Evolutionary conservation across 2,797 vertebrate species (phyloP), one percentile per base, ranked within the genome.

Genomic region (Intellagama lesueurii): DNA sequence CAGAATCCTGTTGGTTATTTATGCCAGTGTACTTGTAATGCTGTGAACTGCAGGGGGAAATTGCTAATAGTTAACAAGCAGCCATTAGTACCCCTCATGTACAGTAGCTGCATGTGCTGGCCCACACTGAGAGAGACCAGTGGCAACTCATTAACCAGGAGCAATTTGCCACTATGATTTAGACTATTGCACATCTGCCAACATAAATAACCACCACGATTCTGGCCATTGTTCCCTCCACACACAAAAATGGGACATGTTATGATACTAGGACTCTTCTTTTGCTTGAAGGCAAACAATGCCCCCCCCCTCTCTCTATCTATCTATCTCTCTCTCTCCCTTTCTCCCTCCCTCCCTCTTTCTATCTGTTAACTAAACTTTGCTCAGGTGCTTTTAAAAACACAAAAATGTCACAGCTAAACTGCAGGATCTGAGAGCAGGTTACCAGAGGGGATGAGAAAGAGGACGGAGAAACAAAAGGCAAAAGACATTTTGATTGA

Each of bases 301-400:
- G 49, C 22, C 9, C 3, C 64, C 30, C 66, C 2, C 40, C 19
- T 47, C 35, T 1, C 60, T 81, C 87, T 81, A 24, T 76, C 35
- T 81, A 30, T 88, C 60, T 77, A 2, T 14, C 52, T 56, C 52
- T 56, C 26, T 24, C 2, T 68, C 30, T 69, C 2, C 12, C 19
- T 47, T 32, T 1, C 52, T 81, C 87, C 83, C 24, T 76, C 35
- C 60, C 77, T 86, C 52, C 32, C 11, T 22, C 16, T 14, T 4
- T 79, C 73, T 83, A 60, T 22, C 3, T 85, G 52, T 84, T 76
- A 80, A 90, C 81, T 77, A 80, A 0, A 0, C 5, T 5, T 89
- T 90, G 66, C 87, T 28, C 17, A 91, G 44, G 32, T 76, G 28
- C 73, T 85, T 89, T 22, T 76, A 78, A 35, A 85, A 30, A 64